Percentiles rank a stretch among this genome's conserved stretches.
Conservation (phyloP, 2,888 invertebrate genomes). For the Agrilus mali region DNA sequence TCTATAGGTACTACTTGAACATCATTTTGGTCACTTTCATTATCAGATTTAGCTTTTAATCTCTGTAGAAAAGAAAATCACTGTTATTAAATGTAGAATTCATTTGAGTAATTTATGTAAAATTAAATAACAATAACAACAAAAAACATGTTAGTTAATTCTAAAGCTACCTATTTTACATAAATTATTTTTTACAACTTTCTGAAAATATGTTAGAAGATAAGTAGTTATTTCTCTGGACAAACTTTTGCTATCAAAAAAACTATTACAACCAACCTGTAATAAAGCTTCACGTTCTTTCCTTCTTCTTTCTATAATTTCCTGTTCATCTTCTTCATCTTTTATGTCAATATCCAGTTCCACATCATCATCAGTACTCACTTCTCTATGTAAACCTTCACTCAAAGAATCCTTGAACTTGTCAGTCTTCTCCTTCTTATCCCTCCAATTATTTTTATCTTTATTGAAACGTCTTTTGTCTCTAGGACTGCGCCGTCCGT, state of each 20-base stretch:
- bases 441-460: conserved; percentile 27
- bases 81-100: no score
- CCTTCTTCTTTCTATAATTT: conserved; percentile 78
- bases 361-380: conserved; percentile 58
- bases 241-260: background rate
- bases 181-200: no score
- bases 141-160: no score
- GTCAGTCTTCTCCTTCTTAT: conserved; percentile 36
- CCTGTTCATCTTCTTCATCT: conserved; percentile 84
- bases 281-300: conserved; percentile 79
- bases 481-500: conserved; percentile 21
- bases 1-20: conserved; percentile 7
- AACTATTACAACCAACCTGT: conserved; percentile 45
- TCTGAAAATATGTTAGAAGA: no score
- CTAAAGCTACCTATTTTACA: no score
- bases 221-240: no score
- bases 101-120: background rate
- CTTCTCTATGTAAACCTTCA: conserved; percentile 63
- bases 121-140: background rate
- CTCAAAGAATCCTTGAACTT: conserved; percentile 60
- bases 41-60: background rate
- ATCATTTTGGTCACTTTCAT: conserved; percentile 3
- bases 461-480: conserved; percentile 31
- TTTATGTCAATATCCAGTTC: conserved; percentile 64
- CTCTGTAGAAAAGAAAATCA: no score